phyloP scores from a whole-genome alignment of 2,113 vertebrate species.

The Sterna hirundo region DNA sequence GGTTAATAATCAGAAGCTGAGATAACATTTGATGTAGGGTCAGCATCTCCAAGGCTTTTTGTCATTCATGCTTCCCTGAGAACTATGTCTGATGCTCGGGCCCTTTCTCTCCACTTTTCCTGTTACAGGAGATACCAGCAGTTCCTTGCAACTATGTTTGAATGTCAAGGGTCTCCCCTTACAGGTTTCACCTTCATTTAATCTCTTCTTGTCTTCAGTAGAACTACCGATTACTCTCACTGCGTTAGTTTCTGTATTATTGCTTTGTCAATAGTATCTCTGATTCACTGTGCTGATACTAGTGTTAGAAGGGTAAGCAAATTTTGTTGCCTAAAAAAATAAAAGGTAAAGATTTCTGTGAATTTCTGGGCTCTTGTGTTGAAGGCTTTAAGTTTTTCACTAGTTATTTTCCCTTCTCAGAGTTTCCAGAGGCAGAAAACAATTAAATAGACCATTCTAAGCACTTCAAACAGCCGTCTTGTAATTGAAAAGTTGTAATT shows the following conservation, averaged over 20 bases:
- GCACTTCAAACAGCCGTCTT: neutral
- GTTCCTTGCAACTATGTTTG: neutral
- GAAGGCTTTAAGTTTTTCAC: neutral
- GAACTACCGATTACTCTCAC: neutral
- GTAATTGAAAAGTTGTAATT: conserved; percentile 7
- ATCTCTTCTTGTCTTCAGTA: neutral
- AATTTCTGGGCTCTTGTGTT: neutral
- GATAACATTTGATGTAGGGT: neutral
- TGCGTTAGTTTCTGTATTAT: neutral
- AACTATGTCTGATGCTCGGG: neutral
- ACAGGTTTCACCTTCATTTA: neutral
- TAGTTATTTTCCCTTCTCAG: neutral
- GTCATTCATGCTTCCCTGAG: neutral
- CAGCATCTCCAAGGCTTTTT: neutral
- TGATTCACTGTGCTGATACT: neutral
- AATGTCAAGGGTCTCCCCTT: neutral
- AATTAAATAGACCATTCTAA: neutral
- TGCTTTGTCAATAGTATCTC: neutral
- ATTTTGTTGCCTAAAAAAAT: neutral
- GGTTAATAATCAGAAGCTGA: neutral
- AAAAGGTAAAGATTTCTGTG: neutral
- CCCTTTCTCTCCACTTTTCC: neutral
- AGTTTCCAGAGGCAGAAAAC: neutral
- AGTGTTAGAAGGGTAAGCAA: neutral
- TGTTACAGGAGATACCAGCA: neutral